These are phyloP conservation scores for Empidonax traillii DNA, from an alignment of 2,113 vertebrate genomes.

Conservation along the genomic window DNA sequence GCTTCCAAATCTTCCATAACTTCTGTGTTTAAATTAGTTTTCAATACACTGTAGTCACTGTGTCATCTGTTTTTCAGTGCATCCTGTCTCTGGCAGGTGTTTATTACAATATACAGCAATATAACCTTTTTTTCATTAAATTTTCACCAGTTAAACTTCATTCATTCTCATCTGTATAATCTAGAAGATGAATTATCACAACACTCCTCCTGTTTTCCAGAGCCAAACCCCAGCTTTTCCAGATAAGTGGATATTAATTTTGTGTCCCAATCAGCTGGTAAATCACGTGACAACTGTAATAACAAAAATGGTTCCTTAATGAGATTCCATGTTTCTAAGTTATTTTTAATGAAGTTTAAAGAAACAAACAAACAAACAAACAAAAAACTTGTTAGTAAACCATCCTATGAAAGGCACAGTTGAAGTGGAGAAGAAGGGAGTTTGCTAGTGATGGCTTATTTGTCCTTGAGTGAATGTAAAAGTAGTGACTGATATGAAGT, in stretches of 20 bases:
- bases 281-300: background rate
- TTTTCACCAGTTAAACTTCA: background rate
- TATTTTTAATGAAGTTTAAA: background rate
- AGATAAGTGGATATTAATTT: background rate
- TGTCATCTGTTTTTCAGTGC: background rate
- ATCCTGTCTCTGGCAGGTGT: background rate
- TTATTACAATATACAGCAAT: background rate
- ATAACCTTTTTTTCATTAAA: background rate
- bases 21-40: background rate
- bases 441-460: background rate
- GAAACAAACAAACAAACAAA: background rate
- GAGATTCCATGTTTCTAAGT: background rate
- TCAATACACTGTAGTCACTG: background rate
- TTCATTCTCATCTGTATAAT: background rate
- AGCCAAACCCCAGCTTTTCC: background rate
- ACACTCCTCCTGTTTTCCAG: background rate
- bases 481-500: background rate
- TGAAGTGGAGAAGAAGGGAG: background rate
- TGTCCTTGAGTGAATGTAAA: background rate
- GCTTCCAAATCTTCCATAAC: background rate
- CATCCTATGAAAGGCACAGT: background rate
- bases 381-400: background rate
- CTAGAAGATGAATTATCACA: background rate
- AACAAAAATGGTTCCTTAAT: background rate
- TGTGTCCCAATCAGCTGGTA: background rate